Evolutionary conservation across 2,113 vertebrate species (phyloP), one percentile per base, ranked within the genome.

Genomic region (Symphodus melops): DNA sequence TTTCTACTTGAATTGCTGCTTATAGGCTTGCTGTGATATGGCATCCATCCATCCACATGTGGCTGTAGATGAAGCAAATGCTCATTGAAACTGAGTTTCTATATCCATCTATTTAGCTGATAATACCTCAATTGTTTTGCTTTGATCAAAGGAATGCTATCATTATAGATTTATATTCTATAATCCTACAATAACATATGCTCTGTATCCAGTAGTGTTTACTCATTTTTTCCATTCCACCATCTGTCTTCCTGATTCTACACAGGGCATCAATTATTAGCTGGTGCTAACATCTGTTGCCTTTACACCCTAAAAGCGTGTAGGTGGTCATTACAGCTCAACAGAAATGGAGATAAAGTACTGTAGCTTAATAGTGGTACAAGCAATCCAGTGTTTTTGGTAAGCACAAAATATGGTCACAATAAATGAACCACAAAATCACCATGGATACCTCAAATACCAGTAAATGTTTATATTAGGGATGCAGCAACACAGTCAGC

Each of bases 251-350:
- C 9, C 56, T 71, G 57, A 49, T 79, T 55, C 58, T 65, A 62
- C 48, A 57, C 53, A 21, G 20, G 2, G 59, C 19, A 3, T 36
- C 44, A 77, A 65, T 82, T 68, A 83, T 84, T 46, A 76, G 55
- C 44, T 67, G 56, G 51, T 75, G 42, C 73, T 77, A 76, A 80
- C 76, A 81, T 75, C 79, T 83, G 53, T 53, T 72, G 72, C 67
- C 68, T 68, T 73, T 69, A 55, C 76, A 74, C 66, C 68, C 46
- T 53, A 61, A 74, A 84, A 76, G 57, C 73, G 39, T 75, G 17
- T 66, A 59, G 58, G 60, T 73, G 63, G 61, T 73, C 49, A 62
- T 72, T 76, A 69, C 49, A 64, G 46, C 36, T 68, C 55, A 54
- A 65, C 46, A 44, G 19, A 79, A 84, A 77, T 1, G 23, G 14